Percentiles rank a stretch among this genome's conserved stretches.
These are phyloP conservation scores for Drosophila colorata DNA, from an alignment of 2,888 invertebrate genomes.

Conservation along the genomic window DNA sequence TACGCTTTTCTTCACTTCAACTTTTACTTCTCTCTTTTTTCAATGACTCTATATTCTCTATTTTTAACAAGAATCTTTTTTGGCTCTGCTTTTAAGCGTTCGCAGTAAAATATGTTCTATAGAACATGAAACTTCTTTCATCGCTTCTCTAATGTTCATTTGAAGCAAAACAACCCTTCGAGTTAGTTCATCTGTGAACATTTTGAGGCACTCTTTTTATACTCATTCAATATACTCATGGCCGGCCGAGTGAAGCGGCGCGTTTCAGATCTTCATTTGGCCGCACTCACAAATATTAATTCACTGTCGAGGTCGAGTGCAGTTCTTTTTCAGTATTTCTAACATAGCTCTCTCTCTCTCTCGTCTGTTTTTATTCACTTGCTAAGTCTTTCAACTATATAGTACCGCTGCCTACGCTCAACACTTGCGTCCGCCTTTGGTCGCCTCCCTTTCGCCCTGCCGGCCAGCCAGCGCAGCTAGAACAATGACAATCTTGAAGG, in stretches of 20 bases:
- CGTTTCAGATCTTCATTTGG: background rate
- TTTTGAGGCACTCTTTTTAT: background rate
- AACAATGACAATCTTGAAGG: constrained; percentile 53
- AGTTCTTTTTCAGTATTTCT: background rate
- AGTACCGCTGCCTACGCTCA: background rate
- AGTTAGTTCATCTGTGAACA: too few species aligned
- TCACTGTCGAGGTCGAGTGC: constrained; percentile 49
- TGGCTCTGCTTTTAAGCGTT: too few species aligned
- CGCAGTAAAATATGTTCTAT: too few species aligned
- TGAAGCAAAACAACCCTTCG: background rate
- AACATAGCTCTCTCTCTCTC: background rate
- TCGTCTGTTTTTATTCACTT: background rate
- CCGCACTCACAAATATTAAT: constrained; percentile 18
- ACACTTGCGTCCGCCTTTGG: background rate
- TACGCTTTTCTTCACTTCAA: too few species aligned
- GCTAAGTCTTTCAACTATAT: background rate
- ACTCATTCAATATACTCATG: background rate
- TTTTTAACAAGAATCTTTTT: too few species aligned
- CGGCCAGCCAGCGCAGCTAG: constrained; percentile 6
- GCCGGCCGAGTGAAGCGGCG: background rate
- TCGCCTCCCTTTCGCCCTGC: background rate
- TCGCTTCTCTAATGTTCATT: background rate
- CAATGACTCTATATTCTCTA: too few species aligned
- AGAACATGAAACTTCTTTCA: background rate
- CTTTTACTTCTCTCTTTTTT: too few species aligned